Evolutionary conservation across 2,888 invertebrate genomes (phyloP).

Genomic region (Plusia festucae): DNA sequence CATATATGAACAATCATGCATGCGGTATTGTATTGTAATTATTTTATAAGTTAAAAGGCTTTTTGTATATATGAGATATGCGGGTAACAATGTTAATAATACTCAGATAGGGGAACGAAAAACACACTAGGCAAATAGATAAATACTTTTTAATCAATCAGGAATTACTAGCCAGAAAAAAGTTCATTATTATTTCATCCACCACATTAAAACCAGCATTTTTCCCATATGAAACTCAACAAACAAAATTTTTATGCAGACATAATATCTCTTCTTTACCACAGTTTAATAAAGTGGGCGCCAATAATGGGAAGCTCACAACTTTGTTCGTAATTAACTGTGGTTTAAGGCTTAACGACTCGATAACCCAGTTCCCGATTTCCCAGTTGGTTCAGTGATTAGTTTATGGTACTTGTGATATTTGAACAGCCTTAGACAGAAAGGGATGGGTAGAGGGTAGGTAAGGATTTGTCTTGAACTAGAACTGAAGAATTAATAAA

Average conservation of each 20-base stretch:
- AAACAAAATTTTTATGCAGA: neutral
- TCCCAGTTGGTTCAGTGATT: slow-evolving; percentile 4
- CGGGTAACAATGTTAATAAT: no score
- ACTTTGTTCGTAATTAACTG: slow-evolving; percentile 5
- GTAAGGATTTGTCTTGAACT: neutral
- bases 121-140: no score
- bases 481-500: neutral
- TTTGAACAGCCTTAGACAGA: neutral
- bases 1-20: no score
- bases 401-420: neutral
- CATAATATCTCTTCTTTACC: neutral
- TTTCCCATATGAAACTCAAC: neutral
- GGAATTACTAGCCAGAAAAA: neutral
- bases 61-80: no score
- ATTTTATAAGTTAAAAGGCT: no score
- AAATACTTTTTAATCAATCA: neutral
- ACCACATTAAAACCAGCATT: neutral
- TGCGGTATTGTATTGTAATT: no score
- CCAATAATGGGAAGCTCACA: neutral
- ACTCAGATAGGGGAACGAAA: no score
- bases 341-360: slow-evolving; percentile 26
- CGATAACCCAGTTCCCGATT: neutral
- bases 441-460: neutral
- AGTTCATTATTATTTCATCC: neutral
- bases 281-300: neutral